A percentile compares a stretch with the other conserved stretches of the same genome.
Evolutionary conservation across 1,140 invertebrate species (phyloP).

Genomic region (Drosophila ogumai): DNA sequence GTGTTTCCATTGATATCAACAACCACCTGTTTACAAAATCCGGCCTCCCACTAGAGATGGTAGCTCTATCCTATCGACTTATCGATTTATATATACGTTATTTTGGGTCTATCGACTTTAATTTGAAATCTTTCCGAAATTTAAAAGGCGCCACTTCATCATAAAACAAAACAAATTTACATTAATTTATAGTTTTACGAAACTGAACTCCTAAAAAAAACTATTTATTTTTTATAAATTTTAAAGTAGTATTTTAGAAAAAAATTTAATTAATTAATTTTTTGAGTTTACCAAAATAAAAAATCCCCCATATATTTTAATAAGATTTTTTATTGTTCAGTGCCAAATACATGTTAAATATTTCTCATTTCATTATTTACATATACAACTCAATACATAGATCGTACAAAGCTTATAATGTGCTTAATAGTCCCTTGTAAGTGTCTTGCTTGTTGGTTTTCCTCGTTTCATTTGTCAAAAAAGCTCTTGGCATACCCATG

Average conservation of each 20-base stretch:
- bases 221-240: too few relatives aligned
- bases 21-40: not conserved
- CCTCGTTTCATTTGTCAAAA: slow-evolving; percentile 29
- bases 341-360: slow-evolving; percentile 30
- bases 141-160: too few relatives aligned
- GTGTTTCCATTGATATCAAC: slow-evolving; percentile 29
- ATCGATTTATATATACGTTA: not conserved
- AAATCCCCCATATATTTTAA: not conserved
- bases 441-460: slow-evolving; percentile 29
- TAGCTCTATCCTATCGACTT: not conserved
- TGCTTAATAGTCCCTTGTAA: slow-evolving; percentile 18
- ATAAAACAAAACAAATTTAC: not conserved
- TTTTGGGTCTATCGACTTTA: not conserved
- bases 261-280: not conserved
- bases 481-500: slow-evolving; percentile 23
- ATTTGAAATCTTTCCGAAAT: not conserved
- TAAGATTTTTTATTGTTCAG: slow-evolving; percentile 3
- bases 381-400: slow-evolving; percentile 27
- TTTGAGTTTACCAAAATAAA: not conserved
- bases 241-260: too few relatives aligned
- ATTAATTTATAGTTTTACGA: too few relatives aligned
- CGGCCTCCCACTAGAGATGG: not conserved
- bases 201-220: too few relatives aligned
- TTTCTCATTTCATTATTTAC: slow-evolving; percentile 42
- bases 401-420: slow-evolving; percentile 23